These are phyloP conservation scores for Scotopteryx bipunctaria DNA, from an alignment of 2,888 invertebrate genomes.

Conservation along the genomic window DNA sequence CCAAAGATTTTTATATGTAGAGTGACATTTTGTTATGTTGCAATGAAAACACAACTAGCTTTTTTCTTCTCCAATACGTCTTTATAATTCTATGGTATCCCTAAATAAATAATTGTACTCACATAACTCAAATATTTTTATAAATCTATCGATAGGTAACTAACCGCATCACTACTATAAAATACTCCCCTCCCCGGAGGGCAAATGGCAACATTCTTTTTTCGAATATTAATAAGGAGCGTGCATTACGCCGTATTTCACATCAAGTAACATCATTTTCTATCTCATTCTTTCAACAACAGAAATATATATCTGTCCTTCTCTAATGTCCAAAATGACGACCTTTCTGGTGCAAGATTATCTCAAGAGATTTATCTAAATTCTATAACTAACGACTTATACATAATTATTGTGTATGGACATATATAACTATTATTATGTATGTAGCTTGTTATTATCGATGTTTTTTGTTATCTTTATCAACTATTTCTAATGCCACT, in stretches of 20 bases:
- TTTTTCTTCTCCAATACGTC: too few species aligned
- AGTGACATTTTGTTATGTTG: too few species aligned
- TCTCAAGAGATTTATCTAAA: slow-evolving; percentile 52
- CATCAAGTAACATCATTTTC: slow-evolving; percentile 68
- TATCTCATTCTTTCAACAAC: slow-evolving; percentile 45
- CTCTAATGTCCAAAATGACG: slow-evolving; percentile 59
- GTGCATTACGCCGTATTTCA: slow-evolving; percentile 80
- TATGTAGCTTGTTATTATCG: slow-evolving; percentile 19
- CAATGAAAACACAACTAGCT: too few species aligned
- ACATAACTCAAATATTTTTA: too few species aligned
- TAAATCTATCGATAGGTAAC: neutral
- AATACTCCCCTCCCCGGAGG: slow-evolving; percentile 68
- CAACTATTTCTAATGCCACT: slow-evolving; percentile 14
- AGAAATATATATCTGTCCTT: slow-evolving; percentile 42
- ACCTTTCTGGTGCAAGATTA: slow-evolving; percentile 48
- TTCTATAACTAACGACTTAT: slow-evolving; percentile 28
- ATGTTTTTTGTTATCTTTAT: slow-evolving; percentile 32
- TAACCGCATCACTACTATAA: slow-evolving; percentile 52
- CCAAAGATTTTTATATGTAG: too few species aligned
- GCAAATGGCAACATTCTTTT: slow-evolving; percentile 78
- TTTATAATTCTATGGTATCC: too few species aligned
- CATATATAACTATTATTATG: slow-evolving; percentile 28
- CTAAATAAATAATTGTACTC: too few species aligned
- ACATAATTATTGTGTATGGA: slow-evolving; percentile 29
- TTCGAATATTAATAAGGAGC: slow-evolving; percentile 80